Base-by-base conservation (phyloP, 2,888 invertebrate species). In the Doris montereyensis region DNA sequence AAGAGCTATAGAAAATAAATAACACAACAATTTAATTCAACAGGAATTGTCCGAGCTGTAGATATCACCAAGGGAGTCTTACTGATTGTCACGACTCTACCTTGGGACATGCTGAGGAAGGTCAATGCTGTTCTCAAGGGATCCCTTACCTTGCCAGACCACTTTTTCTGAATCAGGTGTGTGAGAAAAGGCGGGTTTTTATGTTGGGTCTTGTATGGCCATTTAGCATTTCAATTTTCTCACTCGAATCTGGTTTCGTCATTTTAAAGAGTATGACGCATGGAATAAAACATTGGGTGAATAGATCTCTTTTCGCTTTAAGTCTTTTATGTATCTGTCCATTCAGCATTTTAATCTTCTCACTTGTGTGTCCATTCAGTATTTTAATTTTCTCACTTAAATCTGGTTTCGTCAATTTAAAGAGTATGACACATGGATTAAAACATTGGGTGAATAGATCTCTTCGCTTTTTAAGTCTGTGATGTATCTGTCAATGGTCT, bases 101-200 rank as follows among this genome's bases (percentile, higher is more conserved):
- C 85, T 4, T 65, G 76, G 1, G 80, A 84, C 2, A 77, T 81
- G 1, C 81, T 89, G 4, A 65, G 67, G 5, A 73, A 79, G 52
- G 89, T 89, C 30, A 90, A 89, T 83, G 84, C 87, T 0, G 72
- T 90, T 30, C 78, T 89, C 26, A 87, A 85, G 73, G 88, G 89
- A 13, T 78, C 83, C n/a, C 82, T 88, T 17, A 83, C 84, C n/a
- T 67, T 89, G 10, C 89, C 90, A 8, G 85, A 87, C 26, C 82
- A 85, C 13, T 76, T 88, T 17, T 77, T 87, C 13, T 85, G 10
- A 80, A 84, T 72, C 88, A 89, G 85, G 88, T 88, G 79, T n/a
- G 65, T 34, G 1, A 17, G 4, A 5, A 41, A 10, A 24, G 10
- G 10, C 5, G 24, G 10, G 8, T 8, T 17, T 70, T 30, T 5